These are phyloP conservation scores for Idaea dimidiata DNA, from an alignment of 2,888 invertebrate genomes.

Conservation along the genomic window DNA sequence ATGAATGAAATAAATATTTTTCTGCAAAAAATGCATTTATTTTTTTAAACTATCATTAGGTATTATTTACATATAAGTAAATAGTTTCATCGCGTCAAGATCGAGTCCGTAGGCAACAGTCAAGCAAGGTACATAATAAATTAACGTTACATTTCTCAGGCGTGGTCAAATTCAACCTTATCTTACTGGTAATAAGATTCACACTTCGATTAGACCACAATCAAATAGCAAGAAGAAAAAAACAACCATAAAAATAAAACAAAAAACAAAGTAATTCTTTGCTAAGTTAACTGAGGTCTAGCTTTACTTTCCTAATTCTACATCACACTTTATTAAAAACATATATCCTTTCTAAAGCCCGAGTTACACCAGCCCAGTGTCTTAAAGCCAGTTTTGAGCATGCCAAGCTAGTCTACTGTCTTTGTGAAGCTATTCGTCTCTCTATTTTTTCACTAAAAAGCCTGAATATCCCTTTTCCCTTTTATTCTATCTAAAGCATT, in stretches of 20 bases:
- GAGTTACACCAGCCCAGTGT: neutral
- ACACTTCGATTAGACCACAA: slow-evolving; percentile 33
- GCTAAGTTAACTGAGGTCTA: slow-evolving; percentile 39
- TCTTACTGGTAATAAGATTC: slow-evolving; percentile 44
- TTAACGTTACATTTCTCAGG: slow-evolving; percentile 52
- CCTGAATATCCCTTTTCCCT: neutral
- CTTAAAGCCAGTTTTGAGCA: neutral
- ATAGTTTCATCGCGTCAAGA: slow-evolving; percentile 75
- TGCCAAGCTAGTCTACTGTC: neutral
- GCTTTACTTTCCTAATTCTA: slow-evolving; percentile 22
- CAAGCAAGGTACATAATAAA: slow-evolving; percentile 67
- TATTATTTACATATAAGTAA: slow-evolving; percentile 74
- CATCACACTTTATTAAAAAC: slow-evolving; percentile 15
- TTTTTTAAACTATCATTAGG: slow-evolving; percentile 47
- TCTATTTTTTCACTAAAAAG: neutral
- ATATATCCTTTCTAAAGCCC: slow-evolving; percentile 12
- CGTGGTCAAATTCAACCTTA: slow-evolving; percentile 47
- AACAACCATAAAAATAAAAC: slow-evolving; percentile 18
- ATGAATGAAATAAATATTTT: slow-evolving; percentile 11
- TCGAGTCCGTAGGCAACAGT: slow-evolving; percentile 78
- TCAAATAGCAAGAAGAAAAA: slow-evolving; percentile 38
- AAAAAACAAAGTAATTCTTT: slow-evolving; percentile 30
- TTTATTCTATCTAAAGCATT: too few relatives aligned
- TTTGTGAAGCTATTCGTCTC: neutral
- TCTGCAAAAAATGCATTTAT: slow-evolving; percentile 72